Evolutionary conservation across 2,113 vertebrate genomes (phyloP).

Genomic region (Dendropsophus ebraccatus): DNA sequence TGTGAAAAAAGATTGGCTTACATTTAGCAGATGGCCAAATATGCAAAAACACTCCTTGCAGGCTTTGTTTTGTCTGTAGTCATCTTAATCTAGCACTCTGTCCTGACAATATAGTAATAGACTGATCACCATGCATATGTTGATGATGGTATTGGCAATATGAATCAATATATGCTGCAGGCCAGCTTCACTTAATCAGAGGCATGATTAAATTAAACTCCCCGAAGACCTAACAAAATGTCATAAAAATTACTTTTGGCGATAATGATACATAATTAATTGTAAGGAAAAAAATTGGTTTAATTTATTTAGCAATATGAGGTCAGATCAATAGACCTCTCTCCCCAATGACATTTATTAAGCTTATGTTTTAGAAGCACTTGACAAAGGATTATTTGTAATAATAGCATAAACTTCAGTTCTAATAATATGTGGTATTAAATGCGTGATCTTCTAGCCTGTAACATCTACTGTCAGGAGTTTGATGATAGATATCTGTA

Average conservation of each 20-base stretch:
- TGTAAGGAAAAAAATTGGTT: conserved; percentile 77
- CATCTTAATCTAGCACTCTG: conserved; percentile 64
- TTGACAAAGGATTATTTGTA: conserved; percentile 32
- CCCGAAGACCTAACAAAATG: conserved; percentile 81
- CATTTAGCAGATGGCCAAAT: background rate
- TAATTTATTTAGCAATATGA: conserved; percentile 79
- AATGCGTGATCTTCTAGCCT: background rate
- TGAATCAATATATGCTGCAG: conserved; percentile 80
- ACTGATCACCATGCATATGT: conserved; percentile 73
- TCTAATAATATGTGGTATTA: conserved; percentile 1
- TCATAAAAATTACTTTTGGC: conserved; percentile 90
- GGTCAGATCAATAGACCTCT: conserved; percentile 86
- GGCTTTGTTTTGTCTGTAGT: conserved; percentile 46
- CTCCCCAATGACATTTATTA: conserved; percentile 63
- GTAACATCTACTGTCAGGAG: background rate
- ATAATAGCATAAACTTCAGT: conserved; percentile 54
- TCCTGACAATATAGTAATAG: conserved; percentile 64
- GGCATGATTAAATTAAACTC: conserved; percentile 84
- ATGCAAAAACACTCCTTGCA: background rate
- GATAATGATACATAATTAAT: conserved; percentile 87
- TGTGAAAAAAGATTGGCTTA: background rate
- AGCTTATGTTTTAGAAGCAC: conserved; percentile 48
- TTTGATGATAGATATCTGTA: background rate
- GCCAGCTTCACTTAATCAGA: conserved; percentile 83
- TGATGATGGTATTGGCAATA: conserved; percentile 83